Evolutionary conservation across 2,888 invertebrate species (phyloP), one percentile per base, ranked within the genome.

Genomic region (Scaptomyza tumidula): DNA sequence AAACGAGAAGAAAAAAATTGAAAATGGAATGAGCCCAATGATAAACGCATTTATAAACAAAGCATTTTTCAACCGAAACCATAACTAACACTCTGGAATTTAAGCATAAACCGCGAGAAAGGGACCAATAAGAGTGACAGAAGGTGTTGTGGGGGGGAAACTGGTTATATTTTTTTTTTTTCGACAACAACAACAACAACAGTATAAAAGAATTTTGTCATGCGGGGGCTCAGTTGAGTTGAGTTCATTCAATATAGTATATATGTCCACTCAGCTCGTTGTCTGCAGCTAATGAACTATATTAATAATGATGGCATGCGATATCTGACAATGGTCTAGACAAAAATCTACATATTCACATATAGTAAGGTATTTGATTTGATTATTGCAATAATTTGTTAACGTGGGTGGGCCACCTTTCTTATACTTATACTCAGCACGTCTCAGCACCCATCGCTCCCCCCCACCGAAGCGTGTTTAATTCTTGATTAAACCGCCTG

Each of bases 21-120:
- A 49, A 48, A 60, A 58, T 60, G 49, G 56, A 41, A 55, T 24
- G 50, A 45, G 29, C 0, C 37, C 48, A 75, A 67, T 77, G 77
- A 77, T 61, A 65, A 81, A 72, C 82, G 73, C 55, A 77, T 80
- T 78, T 77, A 76, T 76, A 85, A 83, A 83, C 88, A 83, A 83
- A 85, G 60, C 79, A 71, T 82, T 87, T 78, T 70, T 78, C 71
- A 87, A 72, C 44, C 44, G 71, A 77, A 77, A 78, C 75, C 78
- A 76, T 72, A 66, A 65, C 78, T 54, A 68, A 75, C 48, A 55
- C 55, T 61, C 53, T 59, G 66, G 66, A 67, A 67, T 77, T 63
- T 48, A 56, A 50, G 46, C 41, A 60, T 41, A 57, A 19, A 50
- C 45, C 10, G 39, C 37, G 31, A 56, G 31, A 57, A 13, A 14